Percentiles rank a stretch among this genome's conserved stretches.
These are phyloP conservation scores for Pyrrhosoma nymphula DNA, from an alignment of 2,888 invertebrate genomes.

Conservation along the genomic window DNA sequence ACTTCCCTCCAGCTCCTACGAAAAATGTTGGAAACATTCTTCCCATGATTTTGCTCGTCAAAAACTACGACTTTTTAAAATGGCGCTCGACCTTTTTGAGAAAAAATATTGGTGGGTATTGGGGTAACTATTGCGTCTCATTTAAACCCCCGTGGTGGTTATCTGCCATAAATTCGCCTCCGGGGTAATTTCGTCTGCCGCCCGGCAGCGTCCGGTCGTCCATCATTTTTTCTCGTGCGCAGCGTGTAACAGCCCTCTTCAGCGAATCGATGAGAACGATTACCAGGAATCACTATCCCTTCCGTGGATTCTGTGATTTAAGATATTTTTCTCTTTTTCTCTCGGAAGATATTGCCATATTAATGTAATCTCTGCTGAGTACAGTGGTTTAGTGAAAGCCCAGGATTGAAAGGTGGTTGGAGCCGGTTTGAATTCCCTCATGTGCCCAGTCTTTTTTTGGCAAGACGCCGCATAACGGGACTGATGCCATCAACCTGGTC, in stretches of 20 bases:
- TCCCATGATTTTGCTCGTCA: neutral
- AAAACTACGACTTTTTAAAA: neutral
- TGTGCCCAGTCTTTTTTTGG: neutral
- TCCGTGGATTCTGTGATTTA: neutral
- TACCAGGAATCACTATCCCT: neutral
- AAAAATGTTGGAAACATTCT: neutral
- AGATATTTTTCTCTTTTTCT: neutral
- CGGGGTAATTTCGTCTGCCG: neutral
- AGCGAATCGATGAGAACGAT: neutral
- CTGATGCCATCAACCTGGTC: neutral
- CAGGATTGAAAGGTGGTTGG: neutral
- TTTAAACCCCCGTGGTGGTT: neutral
- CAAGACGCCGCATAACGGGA: conserved; percentile 5
- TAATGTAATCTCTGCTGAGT: neutral
- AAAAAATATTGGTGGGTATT: neutral
- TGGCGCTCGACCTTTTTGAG: neutral
- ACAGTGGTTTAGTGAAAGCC: neutral
- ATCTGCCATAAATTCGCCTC: neutral
- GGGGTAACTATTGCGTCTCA: neutral
- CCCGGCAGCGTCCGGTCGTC: neutral
- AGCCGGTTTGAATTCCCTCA: neutral
- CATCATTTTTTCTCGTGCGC: too few relatives aligned
- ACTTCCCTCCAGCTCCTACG: neutral
- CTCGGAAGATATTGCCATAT: neutral
- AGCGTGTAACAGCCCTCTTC: too few relatives aligned